These are phyloP conservation scores for Melipona bicolor DNA, from an alignment of 2,888 invertebrate species.

Conservation along the genomic window DNA sequence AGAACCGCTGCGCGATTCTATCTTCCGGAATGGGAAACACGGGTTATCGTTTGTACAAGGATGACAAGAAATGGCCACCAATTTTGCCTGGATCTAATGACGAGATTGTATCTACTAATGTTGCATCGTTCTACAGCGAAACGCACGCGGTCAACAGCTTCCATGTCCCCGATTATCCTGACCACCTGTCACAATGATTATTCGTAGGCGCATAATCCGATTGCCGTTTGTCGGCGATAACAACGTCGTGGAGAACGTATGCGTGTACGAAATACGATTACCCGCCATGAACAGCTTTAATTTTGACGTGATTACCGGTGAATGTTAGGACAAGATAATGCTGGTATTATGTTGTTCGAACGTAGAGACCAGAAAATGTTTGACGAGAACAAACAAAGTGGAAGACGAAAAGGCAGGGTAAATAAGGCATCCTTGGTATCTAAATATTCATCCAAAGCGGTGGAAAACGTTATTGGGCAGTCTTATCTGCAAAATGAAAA, in stretches of 20 bases:
- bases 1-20: background rate
- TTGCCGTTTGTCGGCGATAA: conserved; percentile 70
- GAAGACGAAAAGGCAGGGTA: background rate
- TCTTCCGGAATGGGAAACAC: too few species aligned
- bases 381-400: background rate
- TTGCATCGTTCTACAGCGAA: conserved; percentile 35
- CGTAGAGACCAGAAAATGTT: background rate
- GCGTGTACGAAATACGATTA: conserved; percentile 60
- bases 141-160: conserved; percentile 57
- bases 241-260: conserved; percentile 60
- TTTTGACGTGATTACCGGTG: background rate
- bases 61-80: conserved; percentile 30
- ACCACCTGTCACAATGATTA: conserved; percentile 71
- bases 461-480: conserved; percentile 21
- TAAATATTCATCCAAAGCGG: conserved; percentile 18
- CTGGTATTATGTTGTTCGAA: background rate
- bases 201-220: conserved; percentile 71
- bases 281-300: conserved; percentile 38
- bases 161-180: conserved; percentile 65
- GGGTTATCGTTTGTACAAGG: background rate
- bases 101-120: conserved; percentile 43
- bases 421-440: background rate
- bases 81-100: conserved; percentile 41
- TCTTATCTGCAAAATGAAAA: conserved; percentile 17
- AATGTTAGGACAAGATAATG: conserved; percentile 2